Percentiles rank a stretch among this genome's conserved stretches.
These are phyloP conservation scores for Bombus huntii DNA, from an alignment of 1,140 invertebrate species.

Conservation along the genomic window DNA sequence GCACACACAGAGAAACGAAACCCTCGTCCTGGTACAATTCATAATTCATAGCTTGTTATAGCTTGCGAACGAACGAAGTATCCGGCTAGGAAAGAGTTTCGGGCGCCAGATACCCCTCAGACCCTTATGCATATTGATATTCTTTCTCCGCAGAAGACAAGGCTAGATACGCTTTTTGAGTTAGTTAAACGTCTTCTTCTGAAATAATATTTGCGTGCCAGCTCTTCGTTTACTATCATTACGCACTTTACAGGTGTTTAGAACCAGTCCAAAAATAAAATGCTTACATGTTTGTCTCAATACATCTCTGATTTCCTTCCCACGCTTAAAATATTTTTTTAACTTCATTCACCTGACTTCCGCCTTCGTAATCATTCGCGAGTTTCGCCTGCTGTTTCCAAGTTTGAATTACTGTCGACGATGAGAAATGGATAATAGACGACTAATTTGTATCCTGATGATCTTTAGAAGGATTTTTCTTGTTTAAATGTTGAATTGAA, in stretches of 20 bases:
- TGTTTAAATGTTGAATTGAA: neutral
- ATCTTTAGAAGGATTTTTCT: neutral
- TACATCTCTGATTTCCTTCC: neutral
- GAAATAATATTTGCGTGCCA: constrained; percentile 47
- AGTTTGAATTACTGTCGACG: neutral
- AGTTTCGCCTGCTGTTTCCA: neutral
- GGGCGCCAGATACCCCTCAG: neutral
- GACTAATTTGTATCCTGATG: neutral
- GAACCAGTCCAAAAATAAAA: neutral
- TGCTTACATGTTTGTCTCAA: neutral
- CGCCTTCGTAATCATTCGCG: neutral
- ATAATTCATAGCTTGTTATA: constrained; percentile 69
- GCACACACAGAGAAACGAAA: constrained; percentile 1
- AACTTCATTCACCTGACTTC: neutral
- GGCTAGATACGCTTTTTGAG: constrained; percentile 20
- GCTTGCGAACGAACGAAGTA: constrained; percentile 15
- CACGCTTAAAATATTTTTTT: constrained; percentile 24
- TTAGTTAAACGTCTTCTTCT: constrained; percentile 22
- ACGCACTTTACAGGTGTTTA: constrained; percentile 36
- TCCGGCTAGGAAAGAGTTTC: neutral
- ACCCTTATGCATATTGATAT: constrained; percentile 62
- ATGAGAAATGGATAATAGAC: neutral
- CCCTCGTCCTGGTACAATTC: constrained; percentile 41
- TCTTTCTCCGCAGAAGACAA: constrained; percentile 14
- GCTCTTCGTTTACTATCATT: constrained; percentile 38